A percentile compares a stretch with the other conserved stretches of the same genome.
Evolutionary conservation across 2,113 vertebrate species (phyloP).

Genomic region (Pluvianellus socialis): DNA sequence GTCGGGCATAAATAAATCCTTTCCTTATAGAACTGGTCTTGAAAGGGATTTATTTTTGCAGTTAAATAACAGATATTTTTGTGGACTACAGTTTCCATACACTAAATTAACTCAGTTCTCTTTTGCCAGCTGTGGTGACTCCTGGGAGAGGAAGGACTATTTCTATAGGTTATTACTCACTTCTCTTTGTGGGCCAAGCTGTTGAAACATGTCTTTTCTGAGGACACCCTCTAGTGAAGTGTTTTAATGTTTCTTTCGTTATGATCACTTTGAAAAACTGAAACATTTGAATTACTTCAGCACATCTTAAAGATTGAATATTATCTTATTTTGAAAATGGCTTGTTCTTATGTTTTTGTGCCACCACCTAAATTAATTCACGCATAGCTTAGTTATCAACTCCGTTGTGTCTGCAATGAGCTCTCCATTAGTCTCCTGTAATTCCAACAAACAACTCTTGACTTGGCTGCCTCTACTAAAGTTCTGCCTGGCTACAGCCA

Average conservation of each 20-base stretch:
- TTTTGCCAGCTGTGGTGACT: neutral
- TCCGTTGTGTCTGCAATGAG: neutral
- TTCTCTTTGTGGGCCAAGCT: constrained; percentile 6
- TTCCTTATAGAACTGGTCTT: neutral
- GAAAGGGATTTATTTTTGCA: neutral
- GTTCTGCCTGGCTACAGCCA: neutral
- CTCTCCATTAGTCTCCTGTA: neutral
- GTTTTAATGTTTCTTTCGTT: neutral
- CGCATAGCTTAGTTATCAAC: neutral
- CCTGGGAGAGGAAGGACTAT: neutral
- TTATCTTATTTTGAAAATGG: neutral
- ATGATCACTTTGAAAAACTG: neutral
- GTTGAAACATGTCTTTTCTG: neutral
- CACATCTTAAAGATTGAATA: neutral
- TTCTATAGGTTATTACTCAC: neutral
- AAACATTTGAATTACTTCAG: neutral
- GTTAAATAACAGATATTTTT: neutral
- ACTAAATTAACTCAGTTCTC: neutral
- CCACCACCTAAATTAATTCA: neutral
- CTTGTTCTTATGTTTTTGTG: neutral
- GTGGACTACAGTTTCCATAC: neutral
- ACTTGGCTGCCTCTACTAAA: neutral
- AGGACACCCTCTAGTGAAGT: neutral
- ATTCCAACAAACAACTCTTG: neutral
- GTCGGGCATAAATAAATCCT: neutral